Evolutionary conservation across 2,113 vertebrate genomes (phyloP).

Genomic region (Diadophis punctatus): DNA sequence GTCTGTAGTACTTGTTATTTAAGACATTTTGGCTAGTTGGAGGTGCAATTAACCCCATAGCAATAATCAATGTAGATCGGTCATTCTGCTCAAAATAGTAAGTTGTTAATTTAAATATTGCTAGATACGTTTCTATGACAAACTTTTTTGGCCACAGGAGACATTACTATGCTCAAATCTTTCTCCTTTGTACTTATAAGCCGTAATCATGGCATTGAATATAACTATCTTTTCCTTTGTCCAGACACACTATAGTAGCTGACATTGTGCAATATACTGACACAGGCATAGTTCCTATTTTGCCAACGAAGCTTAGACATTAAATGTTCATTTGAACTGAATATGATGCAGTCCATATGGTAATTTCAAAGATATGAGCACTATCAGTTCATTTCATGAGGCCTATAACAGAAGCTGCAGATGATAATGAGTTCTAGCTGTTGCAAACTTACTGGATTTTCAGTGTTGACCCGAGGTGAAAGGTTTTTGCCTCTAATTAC

Average conservation of each 20-base stretch:
- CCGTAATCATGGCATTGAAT: not conserved
- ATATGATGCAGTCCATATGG: not conserved
- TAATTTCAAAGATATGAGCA: not conserved
- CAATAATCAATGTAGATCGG: not conserved
- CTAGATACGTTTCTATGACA: not conserved
- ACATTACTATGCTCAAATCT: not conserved
- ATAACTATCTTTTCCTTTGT: not conserved
- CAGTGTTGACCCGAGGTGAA: not conserved
- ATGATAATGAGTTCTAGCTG: not conserved
- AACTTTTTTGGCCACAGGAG: not conserved
- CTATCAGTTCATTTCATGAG: not conserved
- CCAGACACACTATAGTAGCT: not conserved
- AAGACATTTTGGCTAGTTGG: not conserved
- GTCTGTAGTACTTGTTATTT: not conserved
- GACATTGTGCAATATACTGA: not conserved
- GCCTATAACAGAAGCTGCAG: not conserved
- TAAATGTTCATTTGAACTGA: not conserved
- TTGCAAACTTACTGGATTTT: not conserved
- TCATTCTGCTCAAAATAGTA: not conserved
- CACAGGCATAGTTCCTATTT: not conserved
- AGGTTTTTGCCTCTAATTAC: not conserved
- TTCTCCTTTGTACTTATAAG: not conserved
- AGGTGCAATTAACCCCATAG: not conserved
- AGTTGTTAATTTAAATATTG: not conserved
- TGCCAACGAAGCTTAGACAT: not conserved